These are phyloP conservation scores for Microchirus variegatus DNA, from an alignment of 2,797 vertebrate species.

Conservation along the genomic window DNA sequence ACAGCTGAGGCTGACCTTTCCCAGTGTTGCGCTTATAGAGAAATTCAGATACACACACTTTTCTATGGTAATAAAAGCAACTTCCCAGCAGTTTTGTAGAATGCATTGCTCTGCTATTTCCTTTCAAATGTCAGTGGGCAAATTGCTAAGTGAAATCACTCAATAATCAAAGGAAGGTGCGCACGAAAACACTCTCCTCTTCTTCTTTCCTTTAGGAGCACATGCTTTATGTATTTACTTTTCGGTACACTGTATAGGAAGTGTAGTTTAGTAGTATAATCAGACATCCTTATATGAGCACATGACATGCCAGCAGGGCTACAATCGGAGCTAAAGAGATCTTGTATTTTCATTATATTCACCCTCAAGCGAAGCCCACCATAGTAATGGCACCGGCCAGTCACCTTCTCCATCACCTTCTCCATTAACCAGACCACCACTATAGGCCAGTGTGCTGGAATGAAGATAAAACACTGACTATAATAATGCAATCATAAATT, in stretches of 20 bases:
- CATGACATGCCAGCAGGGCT: neutral
- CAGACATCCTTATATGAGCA: neutral
- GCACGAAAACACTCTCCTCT: constrained; percentile 7
- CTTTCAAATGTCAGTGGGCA: constrained; percentile 71
- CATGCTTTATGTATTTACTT: constrained; percentile 14
- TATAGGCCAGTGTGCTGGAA: constrained; percentile 30
- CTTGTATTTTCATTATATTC: constrained; percentile 21
- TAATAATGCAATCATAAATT: constrained; percentile 77
- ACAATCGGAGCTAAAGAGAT: constrained; percentile 6
- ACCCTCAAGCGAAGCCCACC: constrained; percentile 21
- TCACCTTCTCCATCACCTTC: constrained; percentile 64
- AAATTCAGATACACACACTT: constrained; percentile 38
- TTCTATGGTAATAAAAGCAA: constrained; percentile 54
- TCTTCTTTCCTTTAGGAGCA: neutral
- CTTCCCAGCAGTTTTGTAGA: constrained; percentile 52
- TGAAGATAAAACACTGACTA: constrained; percentile 61
- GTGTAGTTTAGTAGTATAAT: neutral
- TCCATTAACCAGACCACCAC: constrained; percentile 56
- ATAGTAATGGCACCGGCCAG: constrained; percentile 40
- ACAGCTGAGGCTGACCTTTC: constrained; percentile 65
- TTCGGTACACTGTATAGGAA: neutral
- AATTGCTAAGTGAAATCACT: constrained; percentile 60
- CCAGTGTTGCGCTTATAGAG: constrained; percentile 42
- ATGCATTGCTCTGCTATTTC: constrained; percentile 45
- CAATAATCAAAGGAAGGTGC: constrained; percentile 44